phyloP scores from a whole-genome alignment of 1,140 invertebrate genomes.

The Macrostomum lignano region DNA sequence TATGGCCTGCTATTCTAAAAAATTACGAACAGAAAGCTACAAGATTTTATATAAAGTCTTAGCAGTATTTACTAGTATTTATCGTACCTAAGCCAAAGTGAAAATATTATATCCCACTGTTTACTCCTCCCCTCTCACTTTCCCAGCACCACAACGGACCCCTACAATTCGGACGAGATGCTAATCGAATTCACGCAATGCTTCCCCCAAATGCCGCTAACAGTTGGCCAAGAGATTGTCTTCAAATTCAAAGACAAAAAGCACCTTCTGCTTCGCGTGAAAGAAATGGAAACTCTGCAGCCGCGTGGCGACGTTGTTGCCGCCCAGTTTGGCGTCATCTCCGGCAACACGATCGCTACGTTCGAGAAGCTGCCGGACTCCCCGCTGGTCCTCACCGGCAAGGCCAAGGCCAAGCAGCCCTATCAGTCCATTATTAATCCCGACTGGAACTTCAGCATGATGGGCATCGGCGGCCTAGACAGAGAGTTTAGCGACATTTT shows the following conservation, averaged over 20 bases:
- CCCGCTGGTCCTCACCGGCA: slow-evolving; percentile 26
- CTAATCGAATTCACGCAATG: slow-evolving; percentile 61
- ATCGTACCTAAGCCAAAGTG: no score
- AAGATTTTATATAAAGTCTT: no score
- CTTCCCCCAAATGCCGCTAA: slow-evolving; percentile 63
- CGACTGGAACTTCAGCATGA: slow-evolving; percentile 92
- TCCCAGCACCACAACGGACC: slow-evolving; percentile 52
- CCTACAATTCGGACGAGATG: slow-evolving; percentile 82
- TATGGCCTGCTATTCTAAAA: no score
- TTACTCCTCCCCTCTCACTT: no score
- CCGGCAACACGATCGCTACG: slow-evolving; percentile 52
- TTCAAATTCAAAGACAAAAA: slow-evolving; percentile 59
- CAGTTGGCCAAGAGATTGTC: slow-evolving; percentile 58
- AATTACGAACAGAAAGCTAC: no score
- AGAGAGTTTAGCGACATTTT: slow-evolving; percentile 94
- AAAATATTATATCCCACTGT: no score
- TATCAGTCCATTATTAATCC: slow-evolving; percentile 45
- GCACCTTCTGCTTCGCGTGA: slow-evolving; percentile 41
- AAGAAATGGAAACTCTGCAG: slow-evolving; percentile 60
- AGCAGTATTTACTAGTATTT: no score
- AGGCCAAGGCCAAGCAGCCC: slow-evolving; percentile 9
- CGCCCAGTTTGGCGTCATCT: slow-evolving; percentile 14
- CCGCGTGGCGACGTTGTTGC: background rate
- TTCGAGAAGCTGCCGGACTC: slow-evolving; percentile 66
- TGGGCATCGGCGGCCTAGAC: slow-evolving; percentile 92